A percentile compares a stretch with the other conserved stretches of the same genome.
Conservation (phyloP, 2,113 vertebrate species). For the Cyrtonyx montezumae region DNA sequence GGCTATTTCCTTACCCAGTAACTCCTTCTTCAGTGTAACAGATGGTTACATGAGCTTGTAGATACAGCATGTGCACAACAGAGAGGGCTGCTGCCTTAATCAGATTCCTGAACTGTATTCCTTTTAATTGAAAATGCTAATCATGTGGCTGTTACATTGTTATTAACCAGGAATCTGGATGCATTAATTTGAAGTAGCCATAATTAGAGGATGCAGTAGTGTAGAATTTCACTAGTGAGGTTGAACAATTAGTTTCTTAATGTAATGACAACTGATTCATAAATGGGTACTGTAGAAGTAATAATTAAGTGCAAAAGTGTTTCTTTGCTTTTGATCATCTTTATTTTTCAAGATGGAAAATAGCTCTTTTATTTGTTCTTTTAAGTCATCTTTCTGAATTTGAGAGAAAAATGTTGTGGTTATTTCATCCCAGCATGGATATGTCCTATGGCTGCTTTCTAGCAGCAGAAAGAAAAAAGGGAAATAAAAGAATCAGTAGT, state of each 20-base stretch:
- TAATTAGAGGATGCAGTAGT: conserved; percentile 43
- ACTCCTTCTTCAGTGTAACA: not conserved
- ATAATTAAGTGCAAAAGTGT: conserved; percentile 23
- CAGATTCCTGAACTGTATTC: not conserved
- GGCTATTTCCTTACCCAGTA: not conserved
- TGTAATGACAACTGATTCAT: conserved; percentile 34
- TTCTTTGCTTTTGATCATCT: conserved; percentile 31
- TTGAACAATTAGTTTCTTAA: conserved; percentile 68
- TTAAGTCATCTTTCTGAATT: not conserved
- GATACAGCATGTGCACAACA: not conserved
- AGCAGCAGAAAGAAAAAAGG: not conserved
- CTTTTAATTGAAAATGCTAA: conserved; percentile 66
- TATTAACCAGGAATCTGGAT: conserved; percentile 64
- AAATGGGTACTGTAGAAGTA: conserved; percentile 49
- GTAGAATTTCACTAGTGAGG: conserved; percentile 50
- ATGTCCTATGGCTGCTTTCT: not conserved
- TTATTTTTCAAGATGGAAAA: conserved; percentile 1
- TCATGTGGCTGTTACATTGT: conserved; percentile 60
- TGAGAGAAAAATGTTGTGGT: not conserved
- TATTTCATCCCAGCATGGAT: not conserved
- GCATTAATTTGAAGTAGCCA: conserved; percentile 65
- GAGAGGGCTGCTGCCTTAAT: conserved; percentile 31
- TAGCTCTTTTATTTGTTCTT: not conserved
- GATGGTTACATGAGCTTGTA: not conserved
- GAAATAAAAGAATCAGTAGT: not conserved